Conservation (phyloP, 2,888 invertebrate species). For the Deroplatys truncata region DNA sequence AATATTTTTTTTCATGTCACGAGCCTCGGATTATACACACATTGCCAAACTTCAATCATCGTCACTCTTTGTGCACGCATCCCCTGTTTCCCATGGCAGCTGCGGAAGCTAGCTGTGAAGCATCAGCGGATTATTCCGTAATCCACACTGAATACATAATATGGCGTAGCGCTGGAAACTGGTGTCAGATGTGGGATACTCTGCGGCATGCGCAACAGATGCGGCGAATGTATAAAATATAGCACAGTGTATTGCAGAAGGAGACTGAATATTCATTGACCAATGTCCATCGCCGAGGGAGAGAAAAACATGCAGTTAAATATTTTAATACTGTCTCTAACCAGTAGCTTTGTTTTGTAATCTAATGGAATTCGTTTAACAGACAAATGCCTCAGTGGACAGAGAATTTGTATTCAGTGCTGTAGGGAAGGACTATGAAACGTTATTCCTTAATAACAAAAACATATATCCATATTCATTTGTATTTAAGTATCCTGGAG, state of each 20-base stretch:
- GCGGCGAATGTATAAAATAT: neutral
- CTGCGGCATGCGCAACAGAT: neutral
- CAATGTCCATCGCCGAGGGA: neutral
- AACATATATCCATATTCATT: too few relatives aligned
- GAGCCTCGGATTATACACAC: neutral
- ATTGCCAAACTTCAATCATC: neutral
- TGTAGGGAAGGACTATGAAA: too few relatives aligned
- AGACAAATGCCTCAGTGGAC: neutral
- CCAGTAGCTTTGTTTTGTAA: neutral
- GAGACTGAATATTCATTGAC: neutral
- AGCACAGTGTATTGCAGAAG: neutral
- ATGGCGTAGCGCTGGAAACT: neutral
- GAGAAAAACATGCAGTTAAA: neutral
- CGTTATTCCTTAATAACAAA: too few relatives aligned
- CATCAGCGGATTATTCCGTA: neutral
- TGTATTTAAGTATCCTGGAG: too few relatives aligned
- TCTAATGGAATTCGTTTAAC: neutral
- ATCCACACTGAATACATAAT: neutral
- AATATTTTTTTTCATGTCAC: neutral
- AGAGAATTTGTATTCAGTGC: neutral
- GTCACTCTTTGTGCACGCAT: neutral
- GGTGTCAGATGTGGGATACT: neutral
- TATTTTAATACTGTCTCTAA: neutral
- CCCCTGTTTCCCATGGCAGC: neutral
- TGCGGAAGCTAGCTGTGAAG: neutral